Base-by-base conservation (phyloP, 2,888 invertebrate genomes). In the Chaetoderma sp. region DNA sequence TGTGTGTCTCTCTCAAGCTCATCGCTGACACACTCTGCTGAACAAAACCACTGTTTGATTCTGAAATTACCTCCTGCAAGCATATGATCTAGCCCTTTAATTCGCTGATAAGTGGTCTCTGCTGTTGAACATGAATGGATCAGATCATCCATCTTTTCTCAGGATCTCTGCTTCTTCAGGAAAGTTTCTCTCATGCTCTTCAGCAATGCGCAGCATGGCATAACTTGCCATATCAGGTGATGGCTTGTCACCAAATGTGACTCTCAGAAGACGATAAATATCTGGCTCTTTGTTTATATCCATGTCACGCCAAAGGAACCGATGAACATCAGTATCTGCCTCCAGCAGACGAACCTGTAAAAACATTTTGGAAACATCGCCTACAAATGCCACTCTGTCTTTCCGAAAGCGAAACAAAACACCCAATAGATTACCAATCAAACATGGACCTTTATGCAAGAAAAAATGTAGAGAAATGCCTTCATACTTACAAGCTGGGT, bases 301-400 rank as follows among this genome's bases (percentile, higher is more conserved):
- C 6, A 61, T 27, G 42, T 61, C 39, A 25, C 61, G 36, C 61
- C 54, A 61, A 4, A 61, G 36, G 49, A 49, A 61, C 10, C 61
- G 39, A 39, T 61, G 54, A 5, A 32, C 8, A 42, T 32, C 18
- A 21, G 27, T 50, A 10, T 57, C 44, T n/a, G 23, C 58, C 8
- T 39, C 44, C 13, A 21, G 23, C 21, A 58, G 21, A 21, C 23
- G 10, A 33, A 47, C 33, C 44, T 58, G 58, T 21, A 44, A 45
- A 32, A 30, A 58, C 58, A 58, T 58, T 21, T 45, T 39, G 33
- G 55, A n/a, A 27, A 61, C 45, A 36, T 61, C 61, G 18, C 18
- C 44, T 30, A 28, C 10, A 18, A 47, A 47, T 47, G 47, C 47
- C 10, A 47, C 47, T 47, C 23, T 23, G 47, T 18, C 10, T 18